Percentiles rank a stretch among this genome's conserved stretches.
Conservation (phyloP, 2,113 vertebrate genomes). For the Cavia porcellus region DNA sequence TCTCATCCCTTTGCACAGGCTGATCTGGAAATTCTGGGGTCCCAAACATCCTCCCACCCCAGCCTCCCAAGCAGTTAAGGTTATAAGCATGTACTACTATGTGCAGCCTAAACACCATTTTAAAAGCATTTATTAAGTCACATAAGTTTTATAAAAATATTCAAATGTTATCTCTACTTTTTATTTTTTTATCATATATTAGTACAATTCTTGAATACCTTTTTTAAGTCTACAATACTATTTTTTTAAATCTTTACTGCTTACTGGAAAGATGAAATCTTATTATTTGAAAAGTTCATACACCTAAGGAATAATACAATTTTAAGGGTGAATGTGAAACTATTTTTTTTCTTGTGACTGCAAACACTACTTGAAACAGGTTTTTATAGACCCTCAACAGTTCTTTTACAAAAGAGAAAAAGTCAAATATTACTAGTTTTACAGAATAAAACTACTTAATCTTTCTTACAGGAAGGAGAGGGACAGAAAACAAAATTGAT, state of each 20-base stretch:
- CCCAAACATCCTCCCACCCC: neutral
- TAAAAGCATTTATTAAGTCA: neutral
- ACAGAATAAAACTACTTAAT: conserved; percentile 55
- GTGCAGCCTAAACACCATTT: neutral
- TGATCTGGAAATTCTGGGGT: neutral
- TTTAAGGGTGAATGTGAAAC: too few species aligned
- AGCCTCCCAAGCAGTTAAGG: neutral
- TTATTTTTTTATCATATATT: neutral
- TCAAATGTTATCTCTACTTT: neutral
- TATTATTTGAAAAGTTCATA: neutral
- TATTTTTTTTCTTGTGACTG: conserved; percentile 34
- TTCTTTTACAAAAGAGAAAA: conserved; percentile 35
- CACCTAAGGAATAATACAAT: neutral
- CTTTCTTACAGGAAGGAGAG: neutral
- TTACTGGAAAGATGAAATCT: conserved; percentile 2
- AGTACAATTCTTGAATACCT: neutral
- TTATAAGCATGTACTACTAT: neutral
- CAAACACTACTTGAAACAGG: conserved; percentile 28
- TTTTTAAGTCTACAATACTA: neutral
- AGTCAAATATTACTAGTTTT: conserved; percentile 23
- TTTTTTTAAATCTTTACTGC: neutral
- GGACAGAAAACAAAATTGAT: conserved; percentile 60
- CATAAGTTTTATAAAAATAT: neutral
- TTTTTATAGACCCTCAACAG: conserved; percentile 7
- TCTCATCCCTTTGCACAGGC: neutral